Conservation (phyloP, 1,140 invertebrate genomes). For the Triops cancriformis region DNA sequence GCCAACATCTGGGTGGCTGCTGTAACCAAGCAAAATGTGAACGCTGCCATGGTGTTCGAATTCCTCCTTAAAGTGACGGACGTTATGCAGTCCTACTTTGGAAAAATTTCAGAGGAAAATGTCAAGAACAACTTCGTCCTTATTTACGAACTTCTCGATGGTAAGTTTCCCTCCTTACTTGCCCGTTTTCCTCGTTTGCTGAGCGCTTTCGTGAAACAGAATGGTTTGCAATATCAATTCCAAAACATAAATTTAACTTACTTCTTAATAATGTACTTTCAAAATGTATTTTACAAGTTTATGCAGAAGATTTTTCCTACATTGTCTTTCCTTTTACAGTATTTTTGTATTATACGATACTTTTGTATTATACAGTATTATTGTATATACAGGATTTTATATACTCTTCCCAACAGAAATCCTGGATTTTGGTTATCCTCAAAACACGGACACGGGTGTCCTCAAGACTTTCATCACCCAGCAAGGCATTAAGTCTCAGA, state of each 20-base stretch:
- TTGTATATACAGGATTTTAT: not conserved
- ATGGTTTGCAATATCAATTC: too few relatives aligned
- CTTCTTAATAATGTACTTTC: too few relatives aligned
- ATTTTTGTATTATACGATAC: too few relatives aligned
- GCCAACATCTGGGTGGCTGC: constrained; percentile 99
- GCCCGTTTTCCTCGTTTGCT: too few relatives aligned
- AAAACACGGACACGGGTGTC: constrained; percentile 98
- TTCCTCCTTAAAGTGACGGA: constrained; percentile 98
- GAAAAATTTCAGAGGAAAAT: constrained; percentile 99
- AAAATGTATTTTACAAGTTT: too few relatives aligned
- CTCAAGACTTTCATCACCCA: constrained; percentile 99
- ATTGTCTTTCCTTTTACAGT: too few relatives aligned
- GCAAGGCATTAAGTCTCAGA: constrained; percentile 96
- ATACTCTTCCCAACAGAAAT: constrained; percentile 67
- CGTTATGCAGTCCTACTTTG: constrained; percentile 99
- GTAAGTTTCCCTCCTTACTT: constrained; percentile 43
- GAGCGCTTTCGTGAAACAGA: too few relatives aligned
- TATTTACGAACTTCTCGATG: constrained; percentile 97
- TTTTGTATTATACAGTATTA: too few relatives aligned
- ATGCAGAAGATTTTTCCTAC: too few relatives aligned
- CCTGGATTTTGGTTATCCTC: constrained; percentile 98
- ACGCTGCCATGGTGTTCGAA: constrained; percentile 99
- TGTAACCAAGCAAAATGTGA: constrained; percentile 99
- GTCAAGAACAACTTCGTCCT: constrained; percentile 99
- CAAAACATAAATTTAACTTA: too few relatives aligned